Evolutionary conservation across 2,113 vertebrate genomes (phyloP), one percentile per base, ranked within the genome.

Genomic region (Heptranchias perlo): DNA sequence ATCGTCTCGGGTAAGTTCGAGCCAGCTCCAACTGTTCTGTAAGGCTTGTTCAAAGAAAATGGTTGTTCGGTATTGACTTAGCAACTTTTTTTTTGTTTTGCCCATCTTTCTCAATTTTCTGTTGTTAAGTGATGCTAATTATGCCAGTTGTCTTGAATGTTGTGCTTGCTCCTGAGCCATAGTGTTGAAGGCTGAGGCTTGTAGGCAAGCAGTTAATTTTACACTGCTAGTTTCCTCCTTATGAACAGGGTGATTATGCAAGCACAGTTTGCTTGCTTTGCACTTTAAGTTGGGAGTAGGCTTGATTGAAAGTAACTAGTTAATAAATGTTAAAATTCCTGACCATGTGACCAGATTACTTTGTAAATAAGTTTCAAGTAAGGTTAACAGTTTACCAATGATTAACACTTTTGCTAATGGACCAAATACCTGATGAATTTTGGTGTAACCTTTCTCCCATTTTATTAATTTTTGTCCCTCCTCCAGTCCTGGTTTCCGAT

Each of bases 1-100:
- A 39, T 97, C 97, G 39, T 97, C 97, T 31, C 97, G 96, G 97
- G 98, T 98, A 97, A 97, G 97, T 73, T n/a, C 31, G 47, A 31
- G 25, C 65, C 25, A 65, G 62, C 21, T 44, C 35, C 21, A 6
- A 16, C 44, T 69, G 64, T 8, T 4, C 14, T 69, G 61, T 39
- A 4, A 10, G 31, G 28, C 54, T 62, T 62, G 14, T 58, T 61
- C 16, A 8, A 21, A 62, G 58, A 62, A 62, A 62, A n/a, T 87
- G 31, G 31, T 91, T 3, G 28, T 61, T 21, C 7, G 44, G 0
- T 62, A 28, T 35, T 58, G 35, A 89, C 31, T 7, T 25, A 28
- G 31, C 67, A 69, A 8, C 28, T 31, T 73, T 92, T 13, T 58
- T 92, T 6, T 52, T 93, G 35, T 39, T 21, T 62, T 61, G 14